phyloP scores from a whole-genome alignment of 1,140 invertebrate genomes.

The Cyclargus thomasi region DNA sequence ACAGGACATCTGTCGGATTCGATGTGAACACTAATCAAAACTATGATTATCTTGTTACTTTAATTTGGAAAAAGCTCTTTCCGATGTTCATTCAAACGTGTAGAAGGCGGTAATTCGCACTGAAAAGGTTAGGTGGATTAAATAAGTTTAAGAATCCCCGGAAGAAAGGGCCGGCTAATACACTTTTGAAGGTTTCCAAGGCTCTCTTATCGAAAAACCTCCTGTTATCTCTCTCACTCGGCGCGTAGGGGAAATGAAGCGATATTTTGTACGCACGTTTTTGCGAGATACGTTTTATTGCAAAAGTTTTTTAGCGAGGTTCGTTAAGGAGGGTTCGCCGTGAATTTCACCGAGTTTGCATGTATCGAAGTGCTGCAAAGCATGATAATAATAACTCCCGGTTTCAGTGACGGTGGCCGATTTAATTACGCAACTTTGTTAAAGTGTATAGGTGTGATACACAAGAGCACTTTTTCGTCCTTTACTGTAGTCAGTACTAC shows the following conservation, averaged over 20 bases:
- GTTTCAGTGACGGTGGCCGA: no score
- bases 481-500: no score
- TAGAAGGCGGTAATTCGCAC: neutral
- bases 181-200: conserved; percentile 40
- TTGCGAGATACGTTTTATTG: conserved; percentile 24
- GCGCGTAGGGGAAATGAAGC: conserved; percentile 31
- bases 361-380: conserved; percentile 13
- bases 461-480: no score
- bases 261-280: conserved; percentile 30
- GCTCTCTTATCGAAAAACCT: conserved; percentile 46
- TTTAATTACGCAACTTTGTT: no score
- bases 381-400: no score
- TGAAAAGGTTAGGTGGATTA: conserved; percentile 4
- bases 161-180: conserved; percentile 42
- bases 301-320: conserved; percentile 20
- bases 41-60: no score
- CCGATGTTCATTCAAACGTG: neutral
- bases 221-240: conserved; percentile 43
- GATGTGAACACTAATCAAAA: no score
- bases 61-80: neutral
- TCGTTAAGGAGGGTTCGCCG: neutral
- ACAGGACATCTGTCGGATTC: no score
- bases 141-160: conserved; percentile 20
- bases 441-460: no score
- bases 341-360: conserved; percentile 1